Evolutionary conservation across 64 coral and sea anemone genomes (phyloP).

Genomic region (Anthopleura sola): DNA sequence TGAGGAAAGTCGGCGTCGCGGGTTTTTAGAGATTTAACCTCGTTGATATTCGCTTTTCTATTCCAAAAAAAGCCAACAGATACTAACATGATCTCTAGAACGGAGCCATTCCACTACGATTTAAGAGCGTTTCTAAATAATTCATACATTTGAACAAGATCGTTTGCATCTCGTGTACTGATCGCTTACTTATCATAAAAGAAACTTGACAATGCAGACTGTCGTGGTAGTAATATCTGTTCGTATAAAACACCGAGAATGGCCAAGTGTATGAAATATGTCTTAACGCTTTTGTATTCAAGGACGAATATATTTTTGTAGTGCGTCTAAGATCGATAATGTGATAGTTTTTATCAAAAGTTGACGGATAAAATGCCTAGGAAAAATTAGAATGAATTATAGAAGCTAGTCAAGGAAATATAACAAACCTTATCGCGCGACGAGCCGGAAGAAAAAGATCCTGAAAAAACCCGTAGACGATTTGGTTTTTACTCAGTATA

Average conservation of each 20-base stretch:
- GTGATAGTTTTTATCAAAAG: background rate
- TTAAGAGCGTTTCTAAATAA: background rate
- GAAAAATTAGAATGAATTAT: background rate
- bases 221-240: background rate
- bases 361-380: background rate
- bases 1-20: background rate
- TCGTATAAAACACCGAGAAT: background rate
- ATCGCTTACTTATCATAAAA: background rate
- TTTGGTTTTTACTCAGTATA: background rate
- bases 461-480: background rate
- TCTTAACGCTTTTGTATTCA: background rate
- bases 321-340: background rate
- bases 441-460: slow-evolving; percentile 10
- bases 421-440: background rate
- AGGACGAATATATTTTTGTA: background rate
- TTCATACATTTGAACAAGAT: background rate
- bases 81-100: background rate
- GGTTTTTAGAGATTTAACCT: background rate
- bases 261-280: background rate
- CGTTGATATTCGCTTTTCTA: background rate
- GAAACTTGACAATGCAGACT: background rate
- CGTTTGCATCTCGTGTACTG: background rate
- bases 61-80: background rate
- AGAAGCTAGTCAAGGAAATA: background rate
- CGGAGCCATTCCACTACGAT: background rate